These are phyloP conservation scores for Ptychadena robeensis DNA, from an alignment of 2,797 vertebrate genomes.

Conservation along the genomic window DNA sequence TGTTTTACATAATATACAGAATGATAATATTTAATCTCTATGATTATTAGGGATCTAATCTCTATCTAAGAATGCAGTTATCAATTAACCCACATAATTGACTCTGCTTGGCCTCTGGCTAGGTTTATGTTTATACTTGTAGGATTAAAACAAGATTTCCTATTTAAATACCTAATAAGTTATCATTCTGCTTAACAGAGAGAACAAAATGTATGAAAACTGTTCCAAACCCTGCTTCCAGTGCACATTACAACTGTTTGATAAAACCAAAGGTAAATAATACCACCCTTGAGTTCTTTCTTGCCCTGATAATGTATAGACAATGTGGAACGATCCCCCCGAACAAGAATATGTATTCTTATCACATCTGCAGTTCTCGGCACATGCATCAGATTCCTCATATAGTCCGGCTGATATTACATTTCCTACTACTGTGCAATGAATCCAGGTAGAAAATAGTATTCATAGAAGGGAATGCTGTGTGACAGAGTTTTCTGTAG, in stretches of 20 bases:
- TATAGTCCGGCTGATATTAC: conserved; percentile 41
- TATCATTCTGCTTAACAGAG: conserved; percentile 33
- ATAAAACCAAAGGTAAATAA: conserved; percentile 45
- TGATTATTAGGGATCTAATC: no score
- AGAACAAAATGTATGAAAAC: not conserved
- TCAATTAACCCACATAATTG: no score
- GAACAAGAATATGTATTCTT: conserved; percentile 36
- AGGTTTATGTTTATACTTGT: not conserved
- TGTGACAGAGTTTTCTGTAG: conserved; percentile 30
- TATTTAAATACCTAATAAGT: conserved; percentile 19
- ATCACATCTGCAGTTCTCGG: conserved; percentile 51
- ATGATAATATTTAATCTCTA: no score
- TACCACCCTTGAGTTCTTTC: conserved; percentile 32
- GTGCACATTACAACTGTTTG: conserved; percentile 32
- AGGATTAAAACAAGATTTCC: conserved; percentile 5
- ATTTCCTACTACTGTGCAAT: conserved; percentile 50
- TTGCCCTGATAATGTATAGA: not conserved
- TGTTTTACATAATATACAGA: no score
- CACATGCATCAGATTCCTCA: conserved; percentile 38
- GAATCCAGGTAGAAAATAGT: conserved; percentile 56
- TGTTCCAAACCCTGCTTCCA: conserved; percentile 1
- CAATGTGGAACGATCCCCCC: not conserved
- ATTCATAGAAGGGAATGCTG: conserved; percentile 45
- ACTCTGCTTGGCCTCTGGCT: no score
- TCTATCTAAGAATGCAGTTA: no score